Base-by-base conservation (phyloP, 2,888 invertebrate species). In the Acanthosoma haemorrhoidale region DNA sequence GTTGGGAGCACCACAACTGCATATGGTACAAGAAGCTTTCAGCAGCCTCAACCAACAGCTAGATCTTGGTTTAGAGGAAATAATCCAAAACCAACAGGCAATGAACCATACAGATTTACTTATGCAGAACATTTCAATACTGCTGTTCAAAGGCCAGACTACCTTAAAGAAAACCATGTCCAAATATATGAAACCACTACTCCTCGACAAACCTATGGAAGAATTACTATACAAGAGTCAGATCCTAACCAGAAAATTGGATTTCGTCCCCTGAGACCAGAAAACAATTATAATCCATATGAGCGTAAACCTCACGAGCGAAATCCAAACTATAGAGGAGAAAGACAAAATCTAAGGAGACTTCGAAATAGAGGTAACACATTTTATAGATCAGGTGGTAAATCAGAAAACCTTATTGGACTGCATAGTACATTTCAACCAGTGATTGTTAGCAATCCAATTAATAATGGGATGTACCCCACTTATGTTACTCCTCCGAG, bases 261-360 rank as follows among this genome's bases (percentile, higher is more conserved):
- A 25, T n/a, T 25, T 51, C 29, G 25, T 51, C 6, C 21, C 2
- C 51, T 4, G n/a, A 59, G 68, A 8, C 36, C 13, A 5, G 31
- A 68, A 21, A n/a, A 16, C 2, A 16, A 25, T 15, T 18, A 39
- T 21, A 18, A 51, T 11, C n/a, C 29, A 9, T 51, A 51, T 51
- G 32, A 57, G 67, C 31, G 13, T 11, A 72, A 69, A 41, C 71
- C 73, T 32, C 72, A 75, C 11, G n/a, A n/a, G 67, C 31, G 13
- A 13, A 72, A 69, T 41, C 71, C 73, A 38, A 72, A 75, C 11
- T 70, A 73, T 67, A 69, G 70, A 63, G 36, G 32, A 29, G 61
- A 70, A 60, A 32, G 8, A 13, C 36, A 21, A 60, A 60, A 60
- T 13, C n/a, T 60, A n/a, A 15, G 29, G 2, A 34, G 60, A 60